Conservation (phyloP, 92 coral and sea anemone genomes). For the Epizoanthus rinbou region DNA sequence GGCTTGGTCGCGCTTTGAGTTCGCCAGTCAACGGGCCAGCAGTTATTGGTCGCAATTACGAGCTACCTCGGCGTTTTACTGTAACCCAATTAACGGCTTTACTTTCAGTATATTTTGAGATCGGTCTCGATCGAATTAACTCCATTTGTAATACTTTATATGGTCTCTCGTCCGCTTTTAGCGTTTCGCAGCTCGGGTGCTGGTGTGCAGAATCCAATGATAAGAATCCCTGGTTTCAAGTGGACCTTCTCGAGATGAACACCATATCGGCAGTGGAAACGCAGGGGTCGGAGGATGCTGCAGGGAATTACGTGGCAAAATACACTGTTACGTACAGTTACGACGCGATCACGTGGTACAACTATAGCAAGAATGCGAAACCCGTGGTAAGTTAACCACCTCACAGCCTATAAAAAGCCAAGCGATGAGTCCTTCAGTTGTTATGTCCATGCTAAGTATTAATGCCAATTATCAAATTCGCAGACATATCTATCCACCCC, state of each 20-base stretch:
- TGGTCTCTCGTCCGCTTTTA: neutral
- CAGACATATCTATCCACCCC: too few relatives aligned
- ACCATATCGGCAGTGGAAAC: slow-evolving; percentile 68
- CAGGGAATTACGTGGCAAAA: slow-evolving; percentile 28
- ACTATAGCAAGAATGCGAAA: slow-evolving; percentile 65
- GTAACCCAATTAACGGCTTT: too few relatives aligned
- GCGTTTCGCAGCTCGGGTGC: slow-evolving; percentile 34
- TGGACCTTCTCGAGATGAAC: slow-evolving; percentile 72
- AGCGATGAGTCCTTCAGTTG: too few relatives aligned
- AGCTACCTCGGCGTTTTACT: too few relatives aligned
- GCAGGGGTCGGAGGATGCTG: slow-evolving; percentile 44
- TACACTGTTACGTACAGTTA: slow-evolving; percentile 75
- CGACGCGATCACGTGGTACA: slow-evolving; percentile 71
- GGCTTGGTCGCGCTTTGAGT: too few relatives aligned
- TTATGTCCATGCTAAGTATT: too few relatives aligned
- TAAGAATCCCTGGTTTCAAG: slow-evolving; percentile 63
- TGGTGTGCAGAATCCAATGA: slow-evolving; percentile 74
- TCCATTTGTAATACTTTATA: neutral
- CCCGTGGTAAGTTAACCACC: slow-evolving; percentile 51
- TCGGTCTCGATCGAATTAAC: neutral
- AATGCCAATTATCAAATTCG: too few relatives aligned
- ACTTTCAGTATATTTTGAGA: neutral
- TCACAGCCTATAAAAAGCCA: too few relatives aligned
- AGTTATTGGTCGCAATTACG: too few relatives aligned
- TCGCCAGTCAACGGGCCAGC: too few relatives aligned